Evolutionary conservation across 2,797 vertebrate genomes (phyloP), one percentile per base, ranked within the genome.

Genomic region (Alectoris magna): DNA sequence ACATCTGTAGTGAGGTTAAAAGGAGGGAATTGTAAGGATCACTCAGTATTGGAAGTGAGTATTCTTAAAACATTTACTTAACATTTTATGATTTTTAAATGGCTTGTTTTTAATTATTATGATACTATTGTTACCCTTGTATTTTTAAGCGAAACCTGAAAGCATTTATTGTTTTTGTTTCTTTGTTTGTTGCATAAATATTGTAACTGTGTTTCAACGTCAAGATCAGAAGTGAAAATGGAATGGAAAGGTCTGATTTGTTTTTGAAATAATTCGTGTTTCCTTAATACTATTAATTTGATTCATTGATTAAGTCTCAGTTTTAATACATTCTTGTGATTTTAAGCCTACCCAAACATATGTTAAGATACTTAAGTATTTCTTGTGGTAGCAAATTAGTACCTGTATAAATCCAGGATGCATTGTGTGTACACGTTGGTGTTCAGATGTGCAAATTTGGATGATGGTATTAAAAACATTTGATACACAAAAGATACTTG

Each of bases 341-440:
- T 86, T 91, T 91, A 94, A 84, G 34, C 6, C 7, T 87, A 63
- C 68, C 27, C 23, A 84, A 81, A 58, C 6, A 7, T 75, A 22
- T 9, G 7, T 64, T 71, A 58, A 63, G 17, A 53, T 80, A 9
- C 16, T 4, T 14, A 74, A 53, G 16, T 62, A 49, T 75, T 90
- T 76, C 13, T 59, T 90, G 14, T 74, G 14, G 31, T 81, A 64
- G 18, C 7, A 24, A 60, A 22, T 68, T 31, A 44, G 11, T 44
- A 16, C 9, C 17, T 3, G 10, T n/a, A 36, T 7, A 90, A 81
- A 81, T 36, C 43, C 18, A 71, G 29, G 26, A n/a, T 3, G 1
- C 21, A 18, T 55, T 10, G 3, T 0, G 0, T 43, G 13, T 69
- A 13, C 13, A 27, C 11, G 3, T 46, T 43, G 3, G 13, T 53